Conservation (phyloP, 2,797 vertebrate genomes). For the Arremon aurantiirostris region DNA sequence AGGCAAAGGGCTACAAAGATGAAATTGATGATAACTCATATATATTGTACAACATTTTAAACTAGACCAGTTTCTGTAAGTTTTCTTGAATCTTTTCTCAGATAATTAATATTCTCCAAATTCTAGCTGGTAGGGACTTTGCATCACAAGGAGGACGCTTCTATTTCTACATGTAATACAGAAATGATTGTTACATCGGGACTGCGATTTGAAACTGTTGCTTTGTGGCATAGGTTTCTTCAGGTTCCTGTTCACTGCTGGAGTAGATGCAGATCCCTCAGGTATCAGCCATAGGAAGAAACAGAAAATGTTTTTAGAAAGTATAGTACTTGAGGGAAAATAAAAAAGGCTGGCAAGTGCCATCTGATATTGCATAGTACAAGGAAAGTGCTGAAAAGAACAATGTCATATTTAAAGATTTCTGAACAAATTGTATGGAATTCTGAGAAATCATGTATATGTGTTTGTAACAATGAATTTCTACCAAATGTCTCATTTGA, state of each 20-base stretch:
- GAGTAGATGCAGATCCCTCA: not conserved
- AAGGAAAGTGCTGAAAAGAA: not conserved
- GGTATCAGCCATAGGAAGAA: not conserved
- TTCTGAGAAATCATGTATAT: not conserved
- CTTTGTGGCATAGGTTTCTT: not conserved
- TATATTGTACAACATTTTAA: not conserved
- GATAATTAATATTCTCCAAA: not conserved
- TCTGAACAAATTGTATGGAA: not conserved
- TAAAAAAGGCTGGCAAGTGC: not conserved
- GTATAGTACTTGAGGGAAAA: not conserved
- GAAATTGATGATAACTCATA: not conserved
- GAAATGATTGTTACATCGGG: not conserved
- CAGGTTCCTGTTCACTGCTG: not conserved
- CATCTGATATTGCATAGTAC: not conserved
- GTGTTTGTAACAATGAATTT: not conserved
- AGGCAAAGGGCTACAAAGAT: not conserved
- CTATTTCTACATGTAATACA: not conserved
- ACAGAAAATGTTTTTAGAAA: not conserved
- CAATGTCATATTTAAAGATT: not conserved
- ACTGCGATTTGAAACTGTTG: not conserved
- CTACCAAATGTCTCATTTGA: conserved; percentile 3
- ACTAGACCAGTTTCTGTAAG: not conserved
- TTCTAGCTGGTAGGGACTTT: not conserved
- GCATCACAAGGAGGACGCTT: not conserved
- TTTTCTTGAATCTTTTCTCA: not conserved